Percentiles rank a stretch among this genome's conserved stretches.
Evolutionary conservation across 2,888 invertebrate species (phyloP).

Genomic region (Chymomyza fuscimana): DNA sequence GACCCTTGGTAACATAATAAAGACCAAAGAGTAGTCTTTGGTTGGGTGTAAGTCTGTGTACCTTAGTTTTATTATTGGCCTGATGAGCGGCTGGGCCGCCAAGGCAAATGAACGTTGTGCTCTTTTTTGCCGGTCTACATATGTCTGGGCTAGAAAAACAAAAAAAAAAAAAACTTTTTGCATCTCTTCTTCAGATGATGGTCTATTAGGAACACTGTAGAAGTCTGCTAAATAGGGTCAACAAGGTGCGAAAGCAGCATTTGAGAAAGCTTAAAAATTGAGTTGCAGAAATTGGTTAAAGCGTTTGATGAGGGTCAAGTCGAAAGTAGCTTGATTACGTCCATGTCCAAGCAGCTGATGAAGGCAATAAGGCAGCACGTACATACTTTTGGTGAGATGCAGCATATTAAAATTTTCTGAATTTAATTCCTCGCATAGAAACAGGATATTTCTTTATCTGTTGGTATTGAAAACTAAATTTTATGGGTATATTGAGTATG

Average conservation of each 20-base stretch:
- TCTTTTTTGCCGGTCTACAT: conserved; percentile 22
- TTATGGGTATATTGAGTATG: not conserved
- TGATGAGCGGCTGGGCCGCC: conserved; percentile 1
- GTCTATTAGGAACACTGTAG: not conserved
- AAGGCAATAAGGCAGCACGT: conserved; percentile 17
- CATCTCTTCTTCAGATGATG: conserved; percentile 3
- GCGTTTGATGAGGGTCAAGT: conserved; percentile 49
- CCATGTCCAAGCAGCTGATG: not conserved
- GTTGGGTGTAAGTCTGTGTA: not conserved
- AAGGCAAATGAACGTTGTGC: conserved; percentile 24
- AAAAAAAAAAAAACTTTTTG: conserved; percentile 15
- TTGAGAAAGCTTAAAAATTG: conserved; percentile 5
- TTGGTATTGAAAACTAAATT: not conserved
- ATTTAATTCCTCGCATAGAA: not conserved
- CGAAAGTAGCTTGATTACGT: conserved; percentile 3
- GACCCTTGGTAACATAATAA: conserved; percentile 16
- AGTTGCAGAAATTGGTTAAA: conserved; percentile 10
- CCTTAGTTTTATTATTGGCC: not conserved
- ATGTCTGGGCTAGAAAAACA: not conserved
- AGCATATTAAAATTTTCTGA: not conserved
- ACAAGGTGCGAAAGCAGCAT: conserved; percentile 9
- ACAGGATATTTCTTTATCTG: not conserved
- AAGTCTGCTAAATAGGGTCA: not conserved
- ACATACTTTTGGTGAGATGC: no score
- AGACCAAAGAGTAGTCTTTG: not conserved